Base-by-base conservation (phyloP, 2,888 invertebrate species). In the Hydrotaea diabolus region DNA sequence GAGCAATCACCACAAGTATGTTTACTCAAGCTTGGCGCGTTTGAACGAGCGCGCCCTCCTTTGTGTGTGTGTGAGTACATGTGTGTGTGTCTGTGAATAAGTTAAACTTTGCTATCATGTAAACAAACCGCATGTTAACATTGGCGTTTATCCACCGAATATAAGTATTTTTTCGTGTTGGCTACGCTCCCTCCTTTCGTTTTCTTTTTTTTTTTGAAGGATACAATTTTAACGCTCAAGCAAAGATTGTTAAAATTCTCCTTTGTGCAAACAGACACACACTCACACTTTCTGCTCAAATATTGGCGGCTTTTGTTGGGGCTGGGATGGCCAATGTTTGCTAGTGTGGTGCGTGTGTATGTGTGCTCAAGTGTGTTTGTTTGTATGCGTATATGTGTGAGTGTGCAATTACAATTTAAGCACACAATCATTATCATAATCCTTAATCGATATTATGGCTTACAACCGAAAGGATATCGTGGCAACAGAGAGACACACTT, bases 361-460 rank as follows among this genome's bases (percentile, higher is more conserved):
- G 13, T 55, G 43, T 43, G 80, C 62, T 74, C 39, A 13, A 74
- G n/a, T 59, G 46, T 39, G 46, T 39, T 1, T 31, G 31, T 53
- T 9, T n/a, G 15, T 26, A 23, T 74, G 57, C 31, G 36, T 8
- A 8, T 26, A 9, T n/a, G 15, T 26, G 46, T 74, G 43, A 17
- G 72, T 59, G 75, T 87, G 90, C 89, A 90, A 90, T 91, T 91
- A 90, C 91, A 89, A 87, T 88, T 89, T 90, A 90, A 91, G 91
- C 91, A 90, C 89, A 91, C 90, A 90, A 89, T 91, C 90, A 91
- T 91, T 91, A 90, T 90, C 89, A 90, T 91, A 91, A 91, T 91
- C 91, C 90, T 89, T 89, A 91, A 91, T 91, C 91, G 91, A 91
- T 91, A 91, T 90, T 88, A 88, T 88, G 88, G 88, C 89, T 90